Base-by-base conservation (phyloP, 2,888 invertebrate species). In the Rambutsinella grinnellia region DNA sequence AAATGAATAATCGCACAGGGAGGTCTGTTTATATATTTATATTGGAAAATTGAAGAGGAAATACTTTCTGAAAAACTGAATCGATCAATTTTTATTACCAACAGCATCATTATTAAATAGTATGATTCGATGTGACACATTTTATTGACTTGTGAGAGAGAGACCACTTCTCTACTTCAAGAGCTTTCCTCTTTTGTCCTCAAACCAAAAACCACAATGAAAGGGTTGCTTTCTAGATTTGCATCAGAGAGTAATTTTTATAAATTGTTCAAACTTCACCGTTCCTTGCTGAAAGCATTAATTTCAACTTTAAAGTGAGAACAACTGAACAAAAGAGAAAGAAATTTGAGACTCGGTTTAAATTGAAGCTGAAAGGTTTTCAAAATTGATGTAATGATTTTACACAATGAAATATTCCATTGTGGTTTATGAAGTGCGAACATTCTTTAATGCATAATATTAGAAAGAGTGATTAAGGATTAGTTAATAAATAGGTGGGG, bases 11-110 rank as follows among this genome's bases (percentile, higher is more conserved):
- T 44, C 71, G 5, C 71, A 23, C 57, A 65, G 71, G 71, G 71
- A 72, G 71, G 71, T 72, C 63, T 72, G 71, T 72, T 72, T 72
- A 65, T 57, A 58, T 66, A 66, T 56, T 36, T 36, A 36, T 36
- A 36, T 13, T 13, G 36, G 36, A 36, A 36, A n/a, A n/a, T n/a
- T n/a, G n/a, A n/a, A n/a, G n/a, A n/a, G n/a, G n/a, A n/a, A n/a
- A n/a, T n/a, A n/a, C n/a, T n/a, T n/a, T n/a, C n/a, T n/a, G n/a
- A 36, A 36, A 36, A 8, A 36, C 36, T 36, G 36, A 36, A 36
- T 13, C 36, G 13, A 36, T 36, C 36, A 36, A 36, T 36, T 36
- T 36, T 36, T 36, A 36, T 36, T 36, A 36, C 13, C 36, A 36
- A 8, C 36, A 13, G 36, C 36, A 36, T 36, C 36, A 36, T 36